These are phyloP conservation scores for Sturnus vulgaris DNA, from an alignment of 2,113 vertebrate species.

Conservation along the genomic window DNA sequence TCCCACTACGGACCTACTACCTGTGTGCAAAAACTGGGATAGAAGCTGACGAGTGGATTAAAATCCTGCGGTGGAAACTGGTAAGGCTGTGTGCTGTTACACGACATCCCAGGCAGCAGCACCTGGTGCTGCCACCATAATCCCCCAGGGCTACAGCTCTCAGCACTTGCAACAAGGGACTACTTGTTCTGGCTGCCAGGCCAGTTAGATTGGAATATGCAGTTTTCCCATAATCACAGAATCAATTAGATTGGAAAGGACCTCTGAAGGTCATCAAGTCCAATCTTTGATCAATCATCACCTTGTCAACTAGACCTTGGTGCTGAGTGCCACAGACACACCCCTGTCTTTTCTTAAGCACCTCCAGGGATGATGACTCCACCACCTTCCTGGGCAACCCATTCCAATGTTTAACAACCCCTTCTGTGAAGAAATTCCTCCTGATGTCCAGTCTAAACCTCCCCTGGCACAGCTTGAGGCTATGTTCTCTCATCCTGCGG, in stretches of 20 bases:
- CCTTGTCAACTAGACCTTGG: background rate
- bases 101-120: background rate
- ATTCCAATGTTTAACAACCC: background rate
- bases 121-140: too few relatives aligned
- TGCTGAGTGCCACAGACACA: background rate
- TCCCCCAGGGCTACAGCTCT: background rate
- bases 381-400: background rate
- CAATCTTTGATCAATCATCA: background rate
- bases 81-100: constrained; percentile 68
- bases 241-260: background rate
- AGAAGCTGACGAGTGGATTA: constrained; percentile 97
- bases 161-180: background rate
- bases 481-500: background rate
- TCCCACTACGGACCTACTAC: constrained; percentile 92
- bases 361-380: background rate
- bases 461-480: background rate
- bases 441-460: background rate
- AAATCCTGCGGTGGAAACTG: constrained; percentile 92
- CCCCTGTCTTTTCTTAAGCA: background rate
- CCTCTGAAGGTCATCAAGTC: background rate
- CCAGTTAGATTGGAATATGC: background rate
- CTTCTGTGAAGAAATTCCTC: background rate
- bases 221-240: background rate
- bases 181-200: background rate
- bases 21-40: constrained; percentile 90